Base-by-base conservation (phyloP, 2,888 invertebrate species). In the Andrena marginata region DNA sequence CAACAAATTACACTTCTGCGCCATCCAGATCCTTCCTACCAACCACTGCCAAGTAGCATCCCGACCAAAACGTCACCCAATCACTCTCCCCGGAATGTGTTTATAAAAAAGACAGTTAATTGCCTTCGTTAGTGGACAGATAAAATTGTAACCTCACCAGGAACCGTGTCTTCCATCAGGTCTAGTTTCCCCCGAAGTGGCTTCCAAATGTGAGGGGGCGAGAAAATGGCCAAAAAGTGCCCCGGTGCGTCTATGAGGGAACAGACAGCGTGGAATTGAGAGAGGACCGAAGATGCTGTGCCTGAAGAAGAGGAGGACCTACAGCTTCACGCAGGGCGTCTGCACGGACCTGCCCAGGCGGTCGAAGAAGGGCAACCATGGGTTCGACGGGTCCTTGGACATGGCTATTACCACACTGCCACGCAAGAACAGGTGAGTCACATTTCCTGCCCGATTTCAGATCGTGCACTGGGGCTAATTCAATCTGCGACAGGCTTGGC, bases 271-370 rank as follows among this genome's bases (percentile, higher is more conserved):
- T 29, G 35, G 60, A 20, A 5, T 23, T 20, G 10, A 26, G 23
- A 74, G 8, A 29, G 7, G 16, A 48, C 51, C 33, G 26, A 89
- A 86, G 80, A 92, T 92, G 92, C 80, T 92, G 89, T 92, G 92
- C 83, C 78, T 92, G 67, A 92, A 91, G 86, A 92, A 92, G 74
- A 85, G 92, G n/a, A 89, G 91, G 60, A 92, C 92, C 68, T 92
- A 92, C 87, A 92, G 92, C 81, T 92, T 92, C 88, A 92, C 92
- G 76, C 92, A 91, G 86, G 92, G 91, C 75, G 87, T 88, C 65
- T 90, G 91, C 84, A 73, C 86, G 71, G 91, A 87, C 74, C 83
- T 82, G 26, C 87, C 87, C 68, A 87, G 87, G 77, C 82, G 88
- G 74, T 79, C 88, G 76, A 86, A 87, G 73, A 87, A 87, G 87